phyloP scores from a whole-genome alignment of 2,888 invertebrate species.

The Agriopis leucophaearia region DNA sequence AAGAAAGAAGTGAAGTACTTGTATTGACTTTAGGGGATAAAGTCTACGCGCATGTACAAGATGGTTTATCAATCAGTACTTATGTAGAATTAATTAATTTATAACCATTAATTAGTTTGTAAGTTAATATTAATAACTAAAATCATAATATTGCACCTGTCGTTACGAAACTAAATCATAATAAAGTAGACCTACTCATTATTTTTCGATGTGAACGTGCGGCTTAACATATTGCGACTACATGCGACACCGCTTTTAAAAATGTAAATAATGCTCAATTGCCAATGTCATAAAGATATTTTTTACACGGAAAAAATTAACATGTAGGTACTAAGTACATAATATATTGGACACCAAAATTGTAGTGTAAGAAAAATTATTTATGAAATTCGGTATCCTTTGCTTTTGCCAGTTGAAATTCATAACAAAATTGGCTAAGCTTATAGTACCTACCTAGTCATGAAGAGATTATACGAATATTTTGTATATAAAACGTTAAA shows the following conservation, averaged over 20 bases:
- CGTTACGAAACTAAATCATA: conserved; percentile 42
- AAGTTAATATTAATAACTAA: conserved; percentile 68
- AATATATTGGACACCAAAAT: conserved; percentile 16
- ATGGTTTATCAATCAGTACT: conserved; percentile 65
- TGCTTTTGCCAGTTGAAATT: conserved; percentile 58
- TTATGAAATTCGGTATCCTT: conserved; percentile 51
- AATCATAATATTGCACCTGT: conserved; percentile 49
- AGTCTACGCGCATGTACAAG: conserved; percentile 82
- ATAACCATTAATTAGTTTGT: conserved; percentile 74
- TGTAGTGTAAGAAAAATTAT: conserved; percentile 41
- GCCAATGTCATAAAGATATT: conserved; percentile 49
- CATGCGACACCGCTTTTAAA: conserved; percentile 67
- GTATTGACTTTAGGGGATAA: conserved; percentile 83
- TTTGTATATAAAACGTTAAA: conserved; percentile 82
- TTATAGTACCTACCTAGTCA: conserved; percentile 73
- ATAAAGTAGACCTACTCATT: conserved; percentile 15
- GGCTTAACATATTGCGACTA: conserved; percentile 68
- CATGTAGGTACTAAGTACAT: conserved; percentile 12
- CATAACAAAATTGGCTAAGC: conserved; percentile 68
- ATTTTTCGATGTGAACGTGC: conserved; percentile 64
- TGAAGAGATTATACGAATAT: conserved; percentile 75
- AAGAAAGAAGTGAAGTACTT: conserved; percentile 73
- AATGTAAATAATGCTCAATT: conserved; percentile 69
- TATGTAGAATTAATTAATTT: conserved; percentile 72
- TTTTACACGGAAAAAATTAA: conserved; percentile 16